Evolutionary conservation across 2,797 vertebrate genomes (phyloP).

Genomic region (Antrozous pallidus): DNA sequence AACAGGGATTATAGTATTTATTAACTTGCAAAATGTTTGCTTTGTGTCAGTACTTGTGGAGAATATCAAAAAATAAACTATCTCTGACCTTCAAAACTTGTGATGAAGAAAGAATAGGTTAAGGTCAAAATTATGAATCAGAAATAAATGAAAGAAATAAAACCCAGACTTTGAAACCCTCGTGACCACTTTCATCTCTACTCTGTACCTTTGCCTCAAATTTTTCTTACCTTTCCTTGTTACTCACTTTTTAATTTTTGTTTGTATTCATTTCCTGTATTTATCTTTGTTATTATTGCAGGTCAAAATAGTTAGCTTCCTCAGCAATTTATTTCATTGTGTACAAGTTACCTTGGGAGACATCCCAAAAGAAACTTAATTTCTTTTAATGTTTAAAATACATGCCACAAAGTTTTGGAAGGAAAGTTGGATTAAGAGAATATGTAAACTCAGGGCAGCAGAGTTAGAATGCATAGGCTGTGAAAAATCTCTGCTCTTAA

Average conservation of each 20-base stretch:
- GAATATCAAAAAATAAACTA: conserved; percentile 27
- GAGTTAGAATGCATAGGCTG: neutral
- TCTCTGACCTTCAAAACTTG: neutral
- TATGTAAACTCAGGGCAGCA: neutral
- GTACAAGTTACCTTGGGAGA: neutral
- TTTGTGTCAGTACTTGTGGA: neutral
- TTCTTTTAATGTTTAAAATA: conserved; percentile 31
- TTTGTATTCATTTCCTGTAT: conserved; percentile 18
- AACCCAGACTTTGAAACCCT: neutral
- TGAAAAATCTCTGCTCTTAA: neutral
- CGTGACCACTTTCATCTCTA: neutral
- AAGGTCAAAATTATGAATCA: neutral
- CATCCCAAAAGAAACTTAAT: conserved; percentile 21
- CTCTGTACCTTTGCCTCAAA: neutral
- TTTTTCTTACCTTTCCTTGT: neutral
- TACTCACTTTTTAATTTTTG: neutral
- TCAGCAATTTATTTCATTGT: neutral
- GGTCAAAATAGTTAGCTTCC: neutral
- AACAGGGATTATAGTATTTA: neutral
- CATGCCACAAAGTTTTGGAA: conserved; percentile 1
- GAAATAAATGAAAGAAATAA: conserved; percentile 32
- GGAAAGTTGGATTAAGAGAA: neutral
- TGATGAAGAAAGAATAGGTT: neutral
- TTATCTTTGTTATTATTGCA: neutral
- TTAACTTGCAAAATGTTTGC: neutral